phyloP scores from a whole-genome alignment of 2,113 vertebrate species.

The Tenrec ecaudatus region DNA sequence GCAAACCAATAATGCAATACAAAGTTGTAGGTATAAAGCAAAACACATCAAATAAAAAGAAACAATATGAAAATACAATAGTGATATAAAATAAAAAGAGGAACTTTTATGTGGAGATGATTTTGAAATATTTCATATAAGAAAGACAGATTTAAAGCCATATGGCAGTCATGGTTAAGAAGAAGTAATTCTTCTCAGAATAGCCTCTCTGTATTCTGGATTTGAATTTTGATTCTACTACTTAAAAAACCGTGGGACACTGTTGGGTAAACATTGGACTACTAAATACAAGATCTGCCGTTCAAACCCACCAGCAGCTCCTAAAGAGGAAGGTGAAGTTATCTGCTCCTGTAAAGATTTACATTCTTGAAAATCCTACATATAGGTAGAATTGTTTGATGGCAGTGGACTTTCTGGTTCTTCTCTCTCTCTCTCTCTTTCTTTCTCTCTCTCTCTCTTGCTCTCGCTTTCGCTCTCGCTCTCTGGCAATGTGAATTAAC shows the following conservation, averaged over 20 bases:
- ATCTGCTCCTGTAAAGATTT: too few species aligned
- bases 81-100: background rate
- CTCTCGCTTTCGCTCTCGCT: too few species aligned
- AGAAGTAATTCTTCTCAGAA: slow-evolving; percentile 20
- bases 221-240: background rate
- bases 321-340: too few species aligned
- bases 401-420: too few species aligned
- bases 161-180: background rate
- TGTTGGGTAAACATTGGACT: too few species aligned
- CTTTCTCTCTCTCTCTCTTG: too few species aligned
- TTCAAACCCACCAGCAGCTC: too few species aligned
- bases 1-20: background rate
- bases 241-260: background rate
- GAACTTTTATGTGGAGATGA: background rate
- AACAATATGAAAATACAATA: too few species aligned
- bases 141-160: background rate
- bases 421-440: too few species aligned
- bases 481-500: background rate
- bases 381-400: too few species aligned
- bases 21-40: background rate
- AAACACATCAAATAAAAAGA: background rate
- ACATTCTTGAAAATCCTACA: too few species aligned
- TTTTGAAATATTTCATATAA: background rate
- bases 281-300: too few species aligned
- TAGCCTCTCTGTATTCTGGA: background rate